Conservation (phyloP, 2,797 vertebrate genomes). For the Phrynocephalus vlangalii region DNA sequence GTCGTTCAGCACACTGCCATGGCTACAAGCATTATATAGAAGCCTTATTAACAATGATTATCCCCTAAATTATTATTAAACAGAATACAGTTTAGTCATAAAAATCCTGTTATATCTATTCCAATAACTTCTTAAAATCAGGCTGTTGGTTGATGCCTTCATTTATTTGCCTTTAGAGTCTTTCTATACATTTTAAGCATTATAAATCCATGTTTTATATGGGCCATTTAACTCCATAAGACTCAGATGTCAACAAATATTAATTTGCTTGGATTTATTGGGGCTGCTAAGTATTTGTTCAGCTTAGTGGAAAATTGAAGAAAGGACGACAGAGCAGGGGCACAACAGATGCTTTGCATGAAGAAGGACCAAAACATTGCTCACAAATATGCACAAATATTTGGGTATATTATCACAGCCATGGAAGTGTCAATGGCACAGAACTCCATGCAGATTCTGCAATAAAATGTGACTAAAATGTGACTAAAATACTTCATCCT, state of each 20-base stretch:
- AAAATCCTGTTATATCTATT: constrained; percentile 1
- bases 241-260: neutral
- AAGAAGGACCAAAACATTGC: too few species aligned
- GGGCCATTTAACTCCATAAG: neutral
- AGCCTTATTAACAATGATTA: neutral
- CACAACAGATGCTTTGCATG: too few species aligned
- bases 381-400: too few species aligned
- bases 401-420: too few species aligned
- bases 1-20: neutral
- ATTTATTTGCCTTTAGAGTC: neutral
- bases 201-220: neutral
- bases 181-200: neutral
- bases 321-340: neutral
- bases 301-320: neutral
- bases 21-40: neutral
- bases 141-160: neutral
- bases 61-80: neutral
- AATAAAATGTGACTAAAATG: too few species aligned
- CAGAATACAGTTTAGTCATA: neutral
- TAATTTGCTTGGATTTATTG: neutral
- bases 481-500: too few species aligned
- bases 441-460: too few species aligned
- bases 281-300: neutral
- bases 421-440: too few species aligned
- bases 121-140: neutral